phyloP scores from a whole-genome alignment of 1,140 invertebrate species.

The Centruroides vittatus region DNA sequence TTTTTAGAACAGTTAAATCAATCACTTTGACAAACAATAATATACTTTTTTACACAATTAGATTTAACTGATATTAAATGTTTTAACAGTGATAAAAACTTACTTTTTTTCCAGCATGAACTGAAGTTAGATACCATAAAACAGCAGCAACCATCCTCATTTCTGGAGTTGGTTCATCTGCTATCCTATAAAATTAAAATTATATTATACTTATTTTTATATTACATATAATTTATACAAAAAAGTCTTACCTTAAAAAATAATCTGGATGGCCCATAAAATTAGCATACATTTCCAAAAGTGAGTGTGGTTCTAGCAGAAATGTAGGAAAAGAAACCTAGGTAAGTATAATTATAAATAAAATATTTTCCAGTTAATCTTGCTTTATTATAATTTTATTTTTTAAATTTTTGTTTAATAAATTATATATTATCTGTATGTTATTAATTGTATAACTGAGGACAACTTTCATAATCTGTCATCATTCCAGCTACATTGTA shows the following conservation, averaged over 20 bases:
- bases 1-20: no score
- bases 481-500: no score
- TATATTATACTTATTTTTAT: not conserved
- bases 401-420: no score
- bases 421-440: no score
- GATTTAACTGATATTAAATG: no score
- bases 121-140: slow-evolving; percentile 88
- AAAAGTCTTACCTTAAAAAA: slow-evolving; percentile 59
- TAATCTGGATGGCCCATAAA: slow-evolving; percentile 95
- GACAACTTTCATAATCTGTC: no score
- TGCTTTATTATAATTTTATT: no score
- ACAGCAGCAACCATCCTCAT: slow-evolving; percentile 87
- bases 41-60: no score
- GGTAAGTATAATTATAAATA: not conserved
- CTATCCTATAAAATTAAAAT: slow-evolving; percentile 45
- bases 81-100: not conserved
- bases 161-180: slow-evolving; percentile 58
- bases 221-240: not conserved
- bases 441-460: no score
- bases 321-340: slow-evolving; percentile 80
- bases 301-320: slow-evolving; percentile 82
- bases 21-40: no score
- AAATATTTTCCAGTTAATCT: not conserved
- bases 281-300: slow-evolving; percentile 95
- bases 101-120: slow-evolving; percentile 80